Base-by-base conservation (phyloP, 2,113 vertebrate genomes). In the Rhea americana region DNA sequence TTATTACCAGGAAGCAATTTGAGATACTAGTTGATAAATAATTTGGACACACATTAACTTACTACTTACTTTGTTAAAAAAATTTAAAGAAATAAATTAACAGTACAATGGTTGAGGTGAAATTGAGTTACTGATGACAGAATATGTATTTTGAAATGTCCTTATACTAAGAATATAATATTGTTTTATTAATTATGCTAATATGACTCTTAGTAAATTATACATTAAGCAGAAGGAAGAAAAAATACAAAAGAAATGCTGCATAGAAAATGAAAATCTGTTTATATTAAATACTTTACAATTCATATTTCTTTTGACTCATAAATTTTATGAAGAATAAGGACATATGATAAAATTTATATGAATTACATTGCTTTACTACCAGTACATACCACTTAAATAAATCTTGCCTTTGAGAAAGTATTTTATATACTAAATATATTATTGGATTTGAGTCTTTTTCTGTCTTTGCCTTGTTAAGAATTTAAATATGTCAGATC, bases 91-190 rank as follows among this genome's bases (percentile, higher is more conserved):
- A 65, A 5, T 24, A 41, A 45, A 63, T 66, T 28, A 71, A 26
- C 8, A 35, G 1, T 39, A 11, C 5, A 43, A 19, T 21, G 1
- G 0, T 47, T 67, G 21, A 58, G 2, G 62, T 45, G 4, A 56
- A 85, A 68, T 43, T 50, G 63, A 19, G 10, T 50, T 51, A 67
- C 0, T 26, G 21, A 39, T 45, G 12, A 32, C 16, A 35, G 2
- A 75, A 30, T 73, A 56, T 53, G 13, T 25, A 43, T 78, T 87
- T 62, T 75, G 8, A 9, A 59, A 63, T 84, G 84, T 39, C 82
- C 28, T 47, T 67, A 70, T 30, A 70, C 32, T 70, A 10, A 22
- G 4, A 17, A 22, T 45, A 35, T n/a, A 45, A 12, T 28, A 55
- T 55, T 55, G 53, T 17, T 82, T 32, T 30, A 59, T 1, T 3